Evolutionary conservation across 2,888 invertebrate species (phyloP), one percentile per base, ranked within the genome.

Genomic region (Sarcophaga carnaria): DNA sequence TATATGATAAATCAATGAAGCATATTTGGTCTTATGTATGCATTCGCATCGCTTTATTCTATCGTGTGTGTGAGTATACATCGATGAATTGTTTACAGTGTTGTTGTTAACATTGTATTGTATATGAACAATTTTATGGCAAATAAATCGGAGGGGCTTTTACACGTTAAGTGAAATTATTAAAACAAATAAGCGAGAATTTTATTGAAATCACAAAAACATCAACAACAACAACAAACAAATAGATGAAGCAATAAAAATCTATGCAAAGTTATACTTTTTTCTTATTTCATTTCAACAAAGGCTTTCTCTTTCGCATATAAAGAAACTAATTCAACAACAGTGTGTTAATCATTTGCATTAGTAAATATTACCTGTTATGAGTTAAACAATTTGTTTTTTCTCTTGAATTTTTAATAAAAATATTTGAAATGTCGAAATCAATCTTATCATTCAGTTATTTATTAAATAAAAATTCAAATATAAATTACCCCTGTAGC

Each of bases 1-100:
- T 86, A 82, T 88, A 87, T 85, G 81, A 88, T 87, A 89, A 89
- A 88, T 86, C 89, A 88, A 88, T 88, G 86, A 81, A 80, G 82
- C 86, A 81, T 81, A 77, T 59, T 82, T 78, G 49, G 72, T 49
- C 37, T 67, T 54, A 54, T 64, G 10, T 6, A 62, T 14, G 62
- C 62, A 62, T 20, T 14, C 49, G 49, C 14, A 49, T 14, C 49
- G 6, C 37, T 37, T 37, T 37, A 37, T 37, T 37, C 11, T 49
- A 49, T 12, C 4, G 49, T 11, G 49, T 27, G 14, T 49, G 49
- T 49, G 49, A 14, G 49, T 17, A 5, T 54, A 17, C 4, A 54
- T 54, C 4, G 4, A 54, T 54, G 49, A 14, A 49, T 49, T 49
- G 49, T 59, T 67, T 45, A 74, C 72, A 71, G 59, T 37, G 49